phyloP scores from a whole-genome alignment of 2,113 vertebrate species.

The Mastomys natalensis region DNA sequence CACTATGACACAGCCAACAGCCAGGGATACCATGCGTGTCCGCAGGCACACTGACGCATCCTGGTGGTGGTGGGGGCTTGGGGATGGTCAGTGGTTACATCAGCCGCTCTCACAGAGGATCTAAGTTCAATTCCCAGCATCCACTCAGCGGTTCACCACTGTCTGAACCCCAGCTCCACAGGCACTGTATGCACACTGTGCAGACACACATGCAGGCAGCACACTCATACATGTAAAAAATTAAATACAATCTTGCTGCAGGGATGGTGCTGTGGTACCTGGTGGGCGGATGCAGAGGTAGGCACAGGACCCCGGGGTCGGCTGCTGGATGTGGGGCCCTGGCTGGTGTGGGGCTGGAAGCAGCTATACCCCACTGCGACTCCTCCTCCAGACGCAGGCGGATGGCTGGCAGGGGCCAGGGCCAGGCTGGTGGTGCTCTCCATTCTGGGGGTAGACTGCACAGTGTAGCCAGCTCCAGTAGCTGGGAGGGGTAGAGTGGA shows the following conservation, averaged over 20 bases:
- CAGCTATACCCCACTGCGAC: constrained; percentile 79
- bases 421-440: constrained; percentile 84
- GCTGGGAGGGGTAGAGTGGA: constrained; percentile 84
- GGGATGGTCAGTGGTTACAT: background rate
- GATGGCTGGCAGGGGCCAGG: constrained; percentile 82
- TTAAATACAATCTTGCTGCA: background rate
- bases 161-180: background rate
- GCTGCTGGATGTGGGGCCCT: constrained; percentile 82
- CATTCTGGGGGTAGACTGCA: constrained; percentile 81
- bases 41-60: accelerated
- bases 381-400: constrained; percentile 74
- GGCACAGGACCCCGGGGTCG: constrained; percentile 79
- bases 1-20: background rate
- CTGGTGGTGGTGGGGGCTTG: background rate
- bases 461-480: constrained; percentile 81
- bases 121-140: background rate
- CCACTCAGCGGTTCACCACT: background rate
- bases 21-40: background rate
- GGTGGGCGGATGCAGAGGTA: constrained; percentile 85
- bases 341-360: constrained; percentile 83
- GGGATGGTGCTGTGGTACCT: constrained; percentile 78
- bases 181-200: no score
- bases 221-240: background rate
- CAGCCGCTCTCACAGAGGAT: background rate
- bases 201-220: background rate